A percentile compares a stretch with the other conserved stretches of the same genome.
Conservation (phyloP, 2,797 vertebrate species). For the Sparidentex hasta region DNA sequence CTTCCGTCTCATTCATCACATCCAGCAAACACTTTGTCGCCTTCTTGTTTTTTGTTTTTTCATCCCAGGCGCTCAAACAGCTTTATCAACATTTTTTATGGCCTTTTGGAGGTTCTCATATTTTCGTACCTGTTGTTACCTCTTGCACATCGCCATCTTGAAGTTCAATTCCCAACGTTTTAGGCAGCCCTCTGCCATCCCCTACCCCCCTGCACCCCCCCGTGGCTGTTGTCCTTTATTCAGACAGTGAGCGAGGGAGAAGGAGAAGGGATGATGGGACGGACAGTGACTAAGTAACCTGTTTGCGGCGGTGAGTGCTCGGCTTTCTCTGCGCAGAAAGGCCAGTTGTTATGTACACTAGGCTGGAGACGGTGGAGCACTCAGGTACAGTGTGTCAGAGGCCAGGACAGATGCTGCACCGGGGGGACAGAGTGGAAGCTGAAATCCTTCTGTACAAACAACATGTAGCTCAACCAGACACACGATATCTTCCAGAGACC, state of each 20-base stretch:
- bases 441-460: slow-evolving; percentile 27
- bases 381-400: slow-evolving; percentile 53
- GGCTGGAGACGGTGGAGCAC: slow-evolving; percentile 45
- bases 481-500: background rate
- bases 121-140: slow-evolving; percentile 54
- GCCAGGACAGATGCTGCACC: slow-evolving; percentile 38
- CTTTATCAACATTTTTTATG: slow-evolving; percentile 74
- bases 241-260: slow-evolving; percentile 18
- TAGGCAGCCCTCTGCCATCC: background rate
- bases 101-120: slow-evolving; percentile 75
- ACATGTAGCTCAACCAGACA: slow-evolving; percentile 7
- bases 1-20: slow-evolving; percentile 77
- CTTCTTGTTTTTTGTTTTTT: slow-evolving; percentile 42
- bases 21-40: slow-evolving; percentile 57
- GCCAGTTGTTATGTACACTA: slow-evolving; percentile 52
- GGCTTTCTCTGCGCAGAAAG: slow-evolving; percentile 44
- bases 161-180: slow-evolving; percentile 53
- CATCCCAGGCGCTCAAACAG: slow-evolving; percentile 42
- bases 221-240: slow-evolving; percentile 57
- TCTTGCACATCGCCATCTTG: slow-evolving; percentile 11
- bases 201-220: background rate
- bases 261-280: slow-evolving; percentile 36
- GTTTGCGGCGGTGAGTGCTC: slow-evolving; percentile 60
- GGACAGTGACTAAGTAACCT: slow-evolving; percentile 67
- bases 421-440: slow-evolving; percentile 19